Evolutionary conservation across 2,888 invertebrate genomes (phyloP).

Genomic region (Ceraclea dissimilis): DNA sequence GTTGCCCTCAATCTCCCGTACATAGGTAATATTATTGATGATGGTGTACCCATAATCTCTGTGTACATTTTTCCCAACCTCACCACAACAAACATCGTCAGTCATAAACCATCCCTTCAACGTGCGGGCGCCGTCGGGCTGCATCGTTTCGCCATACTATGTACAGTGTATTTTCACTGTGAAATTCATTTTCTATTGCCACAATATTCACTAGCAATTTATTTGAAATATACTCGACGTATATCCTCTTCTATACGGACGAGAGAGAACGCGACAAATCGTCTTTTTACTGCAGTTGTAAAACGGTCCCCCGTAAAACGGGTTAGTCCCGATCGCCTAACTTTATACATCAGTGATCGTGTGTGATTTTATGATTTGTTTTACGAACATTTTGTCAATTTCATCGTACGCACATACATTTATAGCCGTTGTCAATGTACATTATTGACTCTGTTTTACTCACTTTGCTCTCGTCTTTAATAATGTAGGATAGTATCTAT

Average conservation of each 20-base stretch:
- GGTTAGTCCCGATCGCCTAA: not conserved
- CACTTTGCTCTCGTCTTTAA: no score
- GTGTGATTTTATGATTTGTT: conserved; percentile 9
- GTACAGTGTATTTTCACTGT: conserved; percentile 1
- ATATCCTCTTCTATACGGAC: conserved; percentile 1
- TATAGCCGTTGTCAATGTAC: not conserved
- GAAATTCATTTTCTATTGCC: not conserved
- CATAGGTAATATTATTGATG: no score
- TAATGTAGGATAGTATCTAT: no score
- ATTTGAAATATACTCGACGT: not conserved
- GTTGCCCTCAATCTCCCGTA: no score
- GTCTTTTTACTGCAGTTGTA: conserved; percentile 3
- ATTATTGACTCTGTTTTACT: no score
- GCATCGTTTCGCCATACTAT: not conserved
- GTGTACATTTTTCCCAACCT: not conserved
- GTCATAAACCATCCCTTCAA: conserved; percentile 2
- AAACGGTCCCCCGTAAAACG: not conserved
- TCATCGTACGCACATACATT: conserved; percentile 1
- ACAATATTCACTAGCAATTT: not conserved
- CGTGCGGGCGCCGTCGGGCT: not conserved
- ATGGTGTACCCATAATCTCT: no score
- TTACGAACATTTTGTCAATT: conserved; percentile 5
- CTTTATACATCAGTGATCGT: conserved; percentile 1
- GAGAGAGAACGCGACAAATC: conserved; percentile 3
- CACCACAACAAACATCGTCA: not conserved